phyloP scores from a whole-genome alignment of 2,113 vertebrate species.

The Brachyhypopomus occidentalis region DNA sequence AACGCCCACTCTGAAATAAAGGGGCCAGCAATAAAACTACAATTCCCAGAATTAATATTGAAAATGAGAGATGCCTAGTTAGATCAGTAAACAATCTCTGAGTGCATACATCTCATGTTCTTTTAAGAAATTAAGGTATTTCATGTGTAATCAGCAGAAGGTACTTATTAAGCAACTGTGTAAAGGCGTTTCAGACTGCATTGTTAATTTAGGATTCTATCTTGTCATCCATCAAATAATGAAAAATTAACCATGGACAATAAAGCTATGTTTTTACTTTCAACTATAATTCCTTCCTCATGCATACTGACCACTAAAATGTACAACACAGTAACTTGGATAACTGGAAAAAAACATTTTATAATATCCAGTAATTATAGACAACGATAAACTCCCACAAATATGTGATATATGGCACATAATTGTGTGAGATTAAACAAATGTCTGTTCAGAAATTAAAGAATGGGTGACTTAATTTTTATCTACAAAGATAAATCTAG shows the following conservation, averaged over 20 bases:
- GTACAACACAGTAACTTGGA: background rate
- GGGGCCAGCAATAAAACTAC: background rate
- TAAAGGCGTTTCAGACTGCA: background rate
- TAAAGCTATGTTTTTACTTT: no score
- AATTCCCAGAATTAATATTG: background rate
- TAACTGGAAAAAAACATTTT: background rate
- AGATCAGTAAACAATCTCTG: no score
- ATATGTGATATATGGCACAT: background rate
- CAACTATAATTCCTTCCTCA: background rate
- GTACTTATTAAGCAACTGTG: no score
- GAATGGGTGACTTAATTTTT: background rate
- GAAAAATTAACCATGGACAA: background rate
- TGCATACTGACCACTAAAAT: background rate
- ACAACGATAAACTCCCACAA: background rate
- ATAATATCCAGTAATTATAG: background rate
- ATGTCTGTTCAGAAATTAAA: background rate
- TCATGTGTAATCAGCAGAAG: no score
- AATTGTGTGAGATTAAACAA: background rate
- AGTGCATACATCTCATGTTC: no score
- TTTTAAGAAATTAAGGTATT: no score
- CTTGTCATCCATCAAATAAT: background rate
- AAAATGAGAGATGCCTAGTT: no score
- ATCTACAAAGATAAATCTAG: background rate
- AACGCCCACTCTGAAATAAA: constrained; percentile 90
- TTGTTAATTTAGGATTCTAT: background rate